These are phyloP conservation scores for Apis florea DNA, from an alignment of 1,140 invertebrate genomes.

Conservation along the genomic window DNA sequence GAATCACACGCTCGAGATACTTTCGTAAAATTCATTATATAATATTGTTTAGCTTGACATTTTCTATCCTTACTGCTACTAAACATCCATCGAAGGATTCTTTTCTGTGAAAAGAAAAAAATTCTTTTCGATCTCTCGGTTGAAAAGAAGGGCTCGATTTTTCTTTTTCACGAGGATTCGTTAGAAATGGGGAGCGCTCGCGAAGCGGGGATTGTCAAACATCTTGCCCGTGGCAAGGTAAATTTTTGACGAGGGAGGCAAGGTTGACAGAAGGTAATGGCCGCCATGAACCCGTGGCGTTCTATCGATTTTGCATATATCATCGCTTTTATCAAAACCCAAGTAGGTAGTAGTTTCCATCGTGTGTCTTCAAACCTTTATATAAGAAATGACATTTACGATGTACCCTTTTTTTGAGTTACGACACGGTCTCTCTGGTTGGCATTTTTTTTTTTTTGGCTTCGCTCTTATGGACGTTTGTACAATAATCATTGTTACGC, in stretches of 20 bases:
- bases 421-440: slow-evolving; percentile 1
- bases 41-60: too few relatives aligned
- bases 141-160: background rate
- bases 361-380: slow-evolving; percentile 20
- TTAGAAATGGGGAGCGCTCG: background rate
- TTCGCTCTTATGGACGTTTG: background rate
- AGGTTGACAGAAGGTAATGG: slow-evolving; percentile 23
- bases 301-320: slow-evolving; percentile 28
- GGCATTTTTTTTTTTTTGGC: background rate
- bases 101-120: too few relatives aligned
- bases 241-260: slow-evolving; percentile 4
- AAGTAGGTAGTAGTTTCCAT: slow-evolving; percentile 1
- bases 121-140: background rate
- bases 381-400: background rate
- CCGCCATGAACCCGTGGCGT: background rate
- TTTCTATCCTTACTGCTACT: too few relatives aligned
- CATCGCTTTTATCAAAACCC: slow-evolving; percentile 35
- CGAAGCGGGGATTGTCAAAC: background rate
- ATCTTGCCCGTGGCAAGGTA: background rate
- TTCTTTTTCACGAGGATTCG: background rate
- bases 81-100: too few relatives aligned
- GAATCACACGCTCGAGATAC: too few relatives aligned
- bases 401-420: slow-evolving; percentile 16
- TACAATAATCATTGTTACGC: background rate
- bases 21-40: too few relatives aligned